Percentiles rank a stretch among this genome's conserved stretches.
phyloP scores from a whole-genome alignment of 2,113 vertebrate genomes.

The Ellobius talpinus region DNA sequence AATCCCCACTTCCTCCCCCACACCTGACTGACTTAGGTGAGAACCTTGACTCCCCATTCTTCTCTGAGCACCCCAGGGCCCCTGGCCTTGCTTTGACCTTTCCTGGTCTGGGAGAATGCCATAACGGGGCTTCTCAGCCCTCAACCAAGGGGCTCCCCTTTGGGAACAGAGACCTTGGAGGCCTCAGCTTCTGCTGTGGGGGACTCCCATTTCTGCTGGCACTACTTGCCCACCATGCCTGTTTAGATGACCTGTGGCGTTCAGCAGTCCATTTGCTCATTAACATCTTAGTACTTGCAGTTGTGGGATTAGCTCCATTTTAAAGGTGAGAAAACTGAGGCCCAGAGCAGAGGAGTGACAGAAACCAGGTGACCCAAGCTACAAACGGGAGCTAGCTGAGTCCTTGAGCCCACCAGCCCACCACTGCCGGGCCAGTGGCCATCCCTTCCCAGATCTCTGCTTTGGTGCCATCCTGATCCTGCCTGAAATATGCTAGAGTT shows the following conservation, averaged over 20 bases:
- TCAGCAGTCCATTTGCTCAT: too few species aligned
- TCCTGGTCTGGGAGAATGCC: constrained; percentile 6
- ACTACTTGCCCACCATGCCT: not conserved
- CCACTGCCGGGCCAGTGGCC: not conserved
- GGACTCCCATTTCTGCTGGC: not conserved
- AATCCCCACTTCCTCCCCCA: constrained; percentile 59
- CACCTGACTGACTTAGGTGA: constrained; percentile 30
- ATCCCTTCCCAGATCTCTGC: not conserved
- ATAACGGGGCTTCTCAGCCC: constrained; percentile 13
- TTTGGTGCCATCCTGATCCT: not conserved
- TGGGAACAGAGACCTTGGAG: not conserved
- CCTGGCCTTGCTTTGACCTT: constrained; percentile 41
- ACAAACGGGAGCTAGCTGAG: not conserved
- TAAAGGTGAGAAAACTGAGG: constrained; percentile 14
- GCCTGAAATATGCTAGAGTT: not conserved
- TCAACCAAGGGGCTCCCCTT: not conserved
- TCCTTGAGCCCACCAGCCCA: not conserved
- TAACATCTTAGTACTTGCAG: not conserved
- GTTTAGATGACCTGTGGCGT: not conserved
- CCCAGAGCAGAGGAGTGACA: not conserved
- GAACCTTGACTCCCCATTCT: constrained; percentile 16
- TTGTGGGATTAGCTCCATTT: not conserved
- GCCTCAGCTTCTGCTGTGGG: not conserved
- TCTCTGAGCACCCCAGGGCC: constrained; percentile 25
- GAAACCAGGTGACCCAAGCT: not conserved